Percentiles rank a stretch among this genome's conserved stretches.
Conservation (phyloP, 2,888 invertebrate genomes). For the Tanypteryx hageni region DNA sequence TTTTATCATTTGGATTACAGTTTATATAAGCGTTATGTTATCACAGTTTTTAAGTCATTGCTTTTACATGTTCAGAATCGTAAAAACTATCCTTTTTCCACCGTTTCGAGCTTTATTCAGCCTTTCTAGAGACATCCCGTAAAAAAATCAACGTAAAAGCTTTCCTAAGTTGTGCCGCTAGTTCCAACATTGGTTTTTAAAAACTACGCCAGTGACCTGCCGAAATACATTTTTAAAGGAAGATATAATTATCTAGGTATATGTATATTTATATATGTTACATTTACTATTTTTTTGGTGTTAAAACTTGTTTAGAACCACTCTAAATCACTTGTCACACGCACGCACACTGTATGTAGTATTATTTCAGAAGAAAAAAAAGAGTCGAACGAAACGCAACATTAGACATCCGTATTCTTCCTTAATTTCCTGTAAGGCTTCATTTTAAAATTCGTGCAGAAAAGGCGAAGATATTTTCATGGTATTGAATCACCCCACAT, state of each 20-base stretch:
- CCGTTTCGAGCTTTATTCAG: conserved; percentile 16
- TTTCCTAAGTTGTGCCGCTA: conserved; percentile 17
- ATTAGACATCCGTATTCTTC: neutral
- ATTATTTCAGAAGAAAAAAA: neutral
- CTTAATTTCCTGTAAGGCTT: neutral
- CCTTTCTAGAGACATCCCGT: conserved; percentile 26
- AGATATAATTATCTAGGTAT: neutral
- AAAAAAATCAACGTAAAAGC: conserved; percentile 22
- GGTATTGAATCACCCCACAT: neutral
- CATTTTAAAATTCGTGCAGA: neutral
- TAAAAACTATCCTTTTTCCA: conserved; percentile 31
- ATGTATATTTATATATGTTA: neutral
- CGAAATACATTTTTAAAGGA: neutral
- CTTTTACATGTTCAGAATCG: conserved; percentile 38
- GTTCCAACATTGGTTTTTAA: neutral
- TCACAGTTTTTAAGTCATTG: conserved; percentile 56
- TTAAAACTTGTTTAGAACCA: neutral
- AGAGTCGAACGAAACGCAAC: neutral
- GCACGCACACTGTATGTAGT: conserved; percentile 9
- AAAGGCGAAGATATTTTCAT: neutral
- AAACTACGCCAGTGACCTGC: conserved; percentile 29
- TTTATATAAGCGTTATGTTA: conserved; percentile 56
- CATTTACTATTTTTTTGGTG: conserved; percentile 1
- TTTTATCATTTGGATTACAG: conserved; percentile 38
- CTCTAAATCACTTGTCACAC: conserved; percentile 16